These are phyloP conservation scores for Platycnemis pennipes DNA, from an alignment of 2,888 invertebrate genomes.

Conservation along the genomic window DNA sequence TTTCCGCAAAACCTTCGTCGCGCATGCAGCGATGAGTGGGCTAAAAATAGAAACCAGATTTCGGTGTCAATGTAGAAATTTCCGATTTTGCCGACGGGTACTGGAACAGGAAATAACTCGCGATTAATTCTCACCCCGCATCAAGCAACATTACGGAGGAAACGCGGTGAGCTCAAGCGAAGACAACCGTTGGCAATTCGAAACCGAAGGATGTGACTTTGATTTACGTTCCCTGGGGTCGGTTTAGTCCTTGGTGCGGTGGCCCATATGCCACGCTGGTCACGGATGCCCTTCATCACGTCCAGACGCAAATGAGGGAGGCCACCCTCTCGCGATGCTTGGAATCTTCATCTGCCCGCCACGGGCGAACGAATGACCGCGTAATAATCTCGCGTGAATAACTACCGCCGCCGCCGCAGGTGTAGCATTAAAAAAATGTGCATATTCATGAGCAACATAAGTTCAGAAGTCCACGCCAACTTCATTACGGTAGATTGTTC, in stretches of 20 bases:
- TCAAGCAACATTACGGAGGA: too few relatives aligned
- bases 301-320: neutral
- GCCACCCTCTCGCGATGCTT: neutral
- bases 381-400: neutral
- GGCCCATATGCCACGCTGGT: neutral
- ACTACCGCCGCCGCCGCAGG: neutral
- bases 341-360: neutral
- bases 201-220: neutral
- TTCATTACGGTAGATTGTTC: neutral
- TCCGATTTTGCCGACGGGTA: too few relatives aligned
- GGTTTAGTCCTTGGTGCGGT: neutral
- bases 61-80: too few relatives aligned
- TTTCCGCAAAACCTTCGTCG: too few relatives aligned
- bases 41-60: too few relatives aligned
- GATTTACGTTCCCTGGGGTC: neutral
- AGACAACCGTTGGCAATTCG: neutral
- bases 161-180: neutral
- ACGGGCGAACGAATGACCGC: neutral
- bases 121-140: too few relatives aligned
- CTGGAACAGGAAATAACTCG: too few relatives aligned
- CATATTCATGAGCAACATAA: neutral
- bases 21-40: too few relatives aligned
- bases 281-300: neutral
- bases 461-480: neutral
- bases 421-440: neutral